Conservation (phyloP, 2,888 invertebrate genomes). For the Limenitis arthemis region DNA sequence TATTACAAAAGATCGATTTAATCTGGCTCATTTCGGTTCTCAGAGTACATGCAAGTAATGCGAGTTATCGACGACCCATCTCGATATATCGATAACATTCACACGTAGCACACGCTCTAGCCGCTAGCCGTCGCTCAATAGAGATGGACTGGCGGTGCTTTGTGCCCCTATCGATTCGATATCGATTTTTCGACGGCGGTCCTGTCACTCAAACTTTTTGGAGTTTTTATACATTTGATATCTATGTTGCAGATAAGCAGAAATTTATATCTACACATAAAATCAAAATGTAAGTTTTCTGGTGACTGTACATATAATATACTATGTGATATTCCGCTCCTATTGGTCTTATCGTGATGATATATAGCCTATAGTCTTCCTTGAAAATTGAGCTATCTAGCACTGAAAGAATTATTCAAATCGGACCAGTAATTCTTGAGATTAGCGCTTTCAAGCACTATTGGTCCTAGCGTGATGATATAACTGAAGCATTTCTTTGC, state of each 20-base stretch:
- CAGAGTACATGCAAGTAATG: conserved; percentile 55
- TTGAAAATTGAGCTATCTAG: too few relatives aligned
- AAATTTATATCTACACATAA: conserved; percentile 2
- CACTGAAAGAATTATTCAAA: too few relatives aligned
- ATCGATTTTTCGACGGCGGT: conserved; percentile 65
- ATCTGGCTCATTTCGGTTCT: conserved; percentile 49
- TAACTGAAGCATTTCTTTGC: too few relatives aligned
- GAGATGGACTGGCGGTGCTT: conserved; percentile 62
- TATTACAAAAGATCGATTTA: conserved; percentile 35
- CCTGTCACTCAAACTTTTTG: conserved; percentile 66
- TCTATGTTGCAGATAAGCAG: conserved; percentile 39
- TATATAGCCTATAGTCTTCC: too few relatives aligned
- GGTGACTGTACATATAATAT: not conserved
- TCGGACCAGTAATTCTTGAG: too few relatives aligned
- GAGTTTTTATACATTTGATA: conserved; percentile 54
- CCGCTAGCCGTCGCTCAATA: conserved; percentile 54
- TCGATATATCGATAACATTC: conserved; percentile 68
- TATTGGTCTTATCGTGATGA: too few relatives aligned
- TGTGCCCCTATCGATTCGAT: conserved; percentile 59
- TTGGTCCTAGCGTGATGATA: too few relatives aligned
- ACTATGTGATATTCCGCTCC: too few relatives aligned
- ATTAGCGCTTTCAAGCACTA: too few relatives aligned
- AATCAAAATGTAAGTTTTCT: not conserved
- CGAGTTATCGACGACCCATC: conserved; percentile 60
- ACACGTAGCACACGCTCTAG: conserved; percentile 69